These are phyloP conservation scores for Sclerodermus sp. DNA, from an alignment of 2,888 invertebrate genomes.

Conservation along the genomic window DNA sequence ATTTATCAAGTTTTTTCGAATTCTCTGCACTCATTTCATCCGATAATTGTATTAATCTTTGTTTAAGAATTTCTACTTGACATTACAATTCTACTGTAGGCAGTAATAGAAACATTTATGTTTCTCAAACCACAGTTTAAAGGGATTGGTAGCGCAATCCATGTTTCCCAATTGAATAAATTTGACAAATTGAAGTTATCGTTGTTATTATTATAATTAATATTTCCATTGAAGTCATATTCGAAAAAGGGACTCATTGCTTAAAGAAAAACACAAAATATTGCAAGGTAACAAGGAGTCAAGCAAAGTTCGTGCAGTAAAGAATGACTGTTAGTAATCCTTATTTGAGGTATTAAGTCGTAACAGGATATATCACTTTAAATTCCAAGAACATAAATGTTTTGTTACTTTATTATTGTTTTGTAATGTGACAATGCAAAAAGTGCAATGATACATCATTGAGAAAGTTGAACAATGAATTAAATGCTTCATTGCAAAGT, in stretches of 20 bases:
- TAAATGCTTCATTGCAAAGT: no score
- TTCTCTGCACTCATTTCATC: not conserved
- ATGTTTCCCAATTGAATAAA: not conserved
- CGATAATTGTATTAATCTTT: not conserved
- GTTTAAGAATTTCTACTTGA: slow-evolving; percentile 41
- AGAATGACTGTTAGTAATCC: no score
- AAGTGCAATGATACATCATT: no score
- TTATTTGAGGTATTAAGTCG: no score
- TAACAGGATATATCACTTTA: no score
- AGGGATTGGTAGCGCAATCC: not conserved
- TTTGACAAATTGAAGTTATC: no score
- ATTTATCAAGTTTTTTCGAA: not conserved
- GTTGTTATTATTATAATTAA: not conserved
- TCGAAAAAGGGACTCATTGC: not conserved
- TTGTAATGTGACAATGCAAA: no score
- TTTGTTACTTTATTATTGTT: no score
- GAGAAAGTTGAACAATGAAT: no score
- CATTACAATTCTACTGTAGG: slow-evolving; percentile 45
- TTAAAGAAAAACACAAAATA: not conserved
- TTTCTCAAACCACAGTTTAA: not conserved
- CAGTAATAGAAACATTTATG: not conserved
- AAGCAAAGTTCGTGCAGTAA: no score
- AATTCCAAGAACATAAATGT: no score
- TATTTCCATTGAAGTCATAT: not conserved
- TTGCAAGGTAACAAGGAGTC: not conserved